These are phyloP conservation scores for Osmerus eperlanus DNA, from an alignment of 2,113 vertebrate species.

Conservation along the genomic window DNA sequence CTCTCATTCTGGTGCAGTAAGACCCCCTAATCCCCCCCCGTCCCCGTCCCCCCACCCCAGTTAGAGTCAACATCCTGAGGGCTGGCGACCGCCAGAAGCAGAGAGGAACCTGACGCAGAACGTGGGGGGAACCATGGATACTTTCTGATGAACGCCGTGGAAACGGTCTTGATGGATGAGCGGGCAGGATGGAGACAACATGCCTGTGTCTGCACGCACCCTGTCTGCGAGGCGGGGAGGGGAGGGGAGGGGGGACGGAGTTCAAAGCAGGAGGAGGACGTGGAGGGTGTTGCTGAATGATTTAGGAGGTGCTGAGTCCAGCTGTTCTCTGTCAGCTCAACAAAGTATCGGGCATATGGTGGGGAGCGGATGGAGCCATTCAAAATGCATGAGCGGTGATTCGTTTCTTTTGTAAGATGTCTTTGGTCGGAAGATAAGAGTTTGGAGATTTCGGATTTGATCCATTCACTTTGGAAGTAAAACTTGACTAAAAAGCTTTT, in stretches of 20 bases:
- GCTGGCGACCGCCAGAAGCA: background rate
- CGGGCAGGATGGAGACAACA: no score
- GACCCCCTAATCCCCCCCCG: background rate
- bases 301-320: conserved; percentile 31
- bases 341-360: conserved; percentile 4
- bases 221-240: no score
- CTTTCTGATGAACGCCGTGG: no score
- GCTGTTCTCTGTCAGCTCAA: conserved; percentile 28
- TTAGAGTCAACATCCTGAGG: conserved; percentile 12
- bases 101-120: no score
- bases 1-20: background rate
- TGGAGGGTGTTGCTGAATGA: conserved; percentile 23
- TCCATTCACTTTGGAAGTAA: no score
- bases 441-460: no score
- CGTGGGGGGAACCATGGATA: no score
- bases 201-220: no score
- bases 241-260: conserved; percentile 1
- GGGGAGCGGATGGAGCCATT: background rate
- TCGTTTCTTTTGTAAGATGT: background rate
- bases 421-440: no score
- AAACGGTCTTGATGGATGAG: no score
- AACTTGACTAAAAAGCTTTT: background rate
- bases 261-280: conserved; percentile 32
- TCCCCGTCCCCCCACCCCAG: background rate
- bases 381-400: background rate